These are phyloP conservation scores for Nebria salina DNA, from an alignment of 2,888 invertebrate genomes.

Conservation along the genomic window DNA sequence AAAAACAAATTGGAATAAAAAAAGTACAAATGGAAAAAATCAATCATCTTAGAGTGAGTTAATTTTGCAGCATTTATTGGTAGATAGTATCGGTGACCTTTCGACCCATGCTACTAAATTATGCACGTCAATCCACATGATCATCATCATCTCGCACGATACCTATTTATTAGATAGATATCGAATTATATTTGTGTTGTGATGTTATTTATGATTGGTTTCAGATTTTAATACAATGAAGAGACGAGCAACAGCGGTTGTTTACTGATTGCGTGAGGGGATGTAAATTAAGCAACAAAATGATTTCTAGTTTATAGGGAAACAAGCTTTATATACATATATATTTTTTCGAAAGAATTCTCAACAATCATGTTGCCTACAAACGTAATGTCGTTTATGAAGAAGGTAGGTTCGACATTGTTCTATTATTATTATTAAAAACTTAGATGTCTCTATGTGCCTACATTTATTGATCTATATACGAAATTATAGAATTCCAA, in stretches of 20 bases:
- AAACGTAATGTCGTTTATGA: constrained; percentile 92
- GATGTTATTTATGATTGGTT: background rate
- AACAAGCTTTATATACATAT: background rate
- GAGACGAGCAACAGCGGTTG: no score
- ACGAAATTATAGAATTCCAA: no score
- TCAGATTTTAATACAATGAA: background rate
- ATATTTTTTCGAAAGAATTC: background rate
- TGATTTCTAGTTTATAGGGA: background rate
- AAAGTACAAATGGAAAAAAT: no score
- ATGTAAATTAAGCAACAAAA: background rate
- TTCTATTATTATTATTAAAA: background rate
- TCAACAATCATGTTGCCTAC: constrained; percentile 81
- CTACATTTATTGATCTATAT: no score
- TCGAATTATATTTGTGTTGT: background rate
- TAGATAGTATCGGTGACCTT: constrained; percentile 24
- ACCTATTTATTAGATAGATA: background rate
- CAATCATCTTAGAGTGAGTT: no score
- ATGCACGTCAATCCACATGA: constrained; percentile 26
- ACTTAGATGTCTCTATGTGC: no score
- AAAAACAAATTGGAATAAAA: no score
- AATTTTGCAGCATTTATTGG: no score
- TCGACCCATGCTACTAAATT: constrained; percentile 38
- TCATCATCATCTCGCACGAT: constrained; percentile 13
- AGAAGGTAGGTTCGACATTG: constrained; percentile 76
- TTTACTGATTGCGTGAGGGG: background rate